Evolutionary conservation across 2,888 invertebrate species (phyloP).

Genomic region (Drosophila birchii): DNA sequence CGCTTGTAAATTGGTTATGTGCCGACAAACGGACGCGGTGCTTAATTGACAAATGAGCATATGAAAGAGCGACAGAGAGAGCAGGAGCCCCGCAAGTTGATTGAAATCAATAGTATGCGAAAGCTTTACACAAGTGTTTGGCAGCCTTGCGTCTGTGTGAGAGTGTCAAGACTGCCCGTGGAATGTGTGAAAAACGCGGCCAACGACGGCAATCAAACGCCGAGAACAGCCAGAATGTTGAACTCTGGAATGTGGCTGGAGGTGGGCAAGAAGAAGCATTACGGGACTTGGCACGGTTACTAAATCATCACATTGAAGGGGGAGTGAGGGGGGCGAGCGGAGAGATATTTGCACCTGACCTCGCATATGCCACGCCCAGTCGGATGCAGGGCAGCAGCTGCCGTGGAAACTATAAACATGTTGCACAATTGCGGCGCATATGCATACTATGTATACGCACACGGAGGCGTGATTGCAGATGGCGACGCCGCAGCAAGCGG

Average conservation of each 20-base stretch:
- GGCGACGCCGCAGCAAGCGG: slow-evolving; percentile 44
- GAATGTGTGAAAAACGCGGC: slow-evolving; percentile 80
- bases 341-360: slow-evolving; percentile 21
- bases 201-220: slow-evolving; percentile 73
- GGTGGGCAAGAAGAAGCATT: slow-evolving; percentile 44
- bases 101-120: slow-evolving; percentile 76
- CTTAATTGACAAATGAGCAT: slow-evolving; percentile 75
- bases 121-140: slow-evolving; percentile 41
- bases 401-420: slow-evolving; percentile 27
- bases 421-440: slow-evolving; percentile 30
- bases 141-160: slow-evolving; percentile 35
- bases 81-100: slow-evolving; percentile 59
- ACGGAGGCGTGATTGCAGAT: slow-evolving; percentile 55
- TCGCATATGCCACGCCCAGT: slow-evolving; percentile 31
- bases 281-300: slow-evolving; percentile 3
- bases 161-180: slow-evolving; percentile 57
- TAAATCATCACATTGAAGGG: not conserved
- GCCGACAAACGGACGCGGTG: slow-evolving; percentile 70
- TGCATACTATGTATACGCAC: slow-evolving; percentile 21
- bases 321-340: not conserved
- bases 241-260: slow-evolving; percentile 73
- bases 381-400: slow-evolving; percentile 16
- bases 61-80: slow-evolving; percentile 49
- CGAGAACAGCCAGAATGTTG: slow-evolving; percentile 53
- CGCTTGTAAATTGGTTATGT: slow-evolving; percentile 60